Evolutionary conservation across 2,797 vertebrate genomes (phyloP), one percentile per base, ranked within the genome.

Genomic region (Platyrinchus mystaceus): DNA sequence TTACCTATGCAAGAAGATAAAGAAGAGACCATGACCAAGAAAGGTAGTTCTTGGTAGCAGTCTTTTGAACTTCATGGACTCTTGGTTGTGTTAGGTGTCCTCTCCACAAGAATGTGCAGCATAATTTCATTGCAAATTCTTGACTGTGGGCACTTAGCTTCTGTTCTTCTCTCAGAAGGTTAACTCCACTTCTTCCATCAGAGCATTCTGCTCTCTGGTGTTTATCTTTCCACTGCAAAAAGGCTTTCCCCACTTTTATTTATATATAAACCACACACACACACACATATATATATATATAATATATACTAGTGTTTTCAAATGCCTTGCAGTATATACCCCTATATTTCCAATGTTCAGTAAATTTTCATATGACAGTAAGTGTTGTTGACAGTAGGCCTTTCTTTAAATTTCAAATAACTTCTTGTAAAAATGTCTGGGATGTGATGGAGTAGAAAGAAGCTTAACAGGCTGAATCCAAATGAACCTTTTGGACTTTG

Each of bases 391-490:
- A 46, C 18, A 62, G 55, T 43, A 78, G 30, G 8, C 2, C 7
- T 71, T 78, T 50, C 52, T 55, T 58, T 36, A 30, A 10, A 44
- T n/a, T 76, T 36, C 47, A 64, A 68, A 87, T 85, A 84, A 15
- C 28, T 89, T 82, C 30, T 75, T 83, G 58, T 87, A 87, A 92
- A 91, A 87, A 85, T 77, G 13, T 83, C 82, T 86, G 39, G 21
- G 43, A 87, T 80, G 10, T 77, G 64, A 64, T 44, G 47, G 55
- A 84, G 32, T 89, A 93, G 84, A 89, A 91, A 92, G 82, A 69
- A 93, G 56, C 62, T 93, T 96, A 96, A 70, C 3, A 30, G 37
- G 17, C 82, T 84, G 87, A 91, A 89, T 82, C 62, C 91, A 94
- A 82, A 87, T 74, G 84, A 93, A 84, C 36, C 28, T 83, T 92